Base-by-base conservation (phyloP, 2,797 vertebrate genomes). In the Hozukius guyotensis region DNA sequence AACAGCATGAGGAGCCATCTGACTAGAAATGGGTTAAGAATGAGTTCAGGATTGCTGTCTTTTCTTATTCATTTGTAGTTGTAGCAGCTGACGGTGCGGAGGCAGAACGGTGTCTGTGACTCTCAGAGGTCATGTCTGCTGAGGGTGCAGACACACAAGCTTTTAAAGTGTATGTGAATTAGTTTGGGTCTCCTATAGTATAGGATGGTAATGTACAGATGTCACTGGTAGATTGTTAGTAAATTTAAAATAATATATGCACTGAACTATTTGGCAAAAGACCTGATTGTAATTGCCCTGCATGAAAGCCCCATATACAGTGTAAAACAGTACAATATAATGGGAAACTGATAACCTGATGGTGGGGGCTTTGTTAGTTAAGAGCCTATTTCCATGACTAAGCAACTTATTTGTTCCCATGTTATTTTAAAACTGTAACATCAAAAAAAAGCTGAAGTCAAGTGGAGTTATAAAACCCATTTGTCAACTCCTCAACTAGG, bases 41-140 rank as follows among this genome's bases (percentile, higher is more conserved):
- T 2, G 46, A 49, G 55, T 34, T 60, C 42, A 49, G 52, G 74
- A 72, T n/a, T 22, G 61, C 31, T 32, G 53, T 29, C 87, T 78
- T 88, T 94, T 93, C 84, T 69, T 82, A 91, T 93, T 90, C 83
- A 84, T 89, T 25, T 61, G 55, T 31, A 59, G 52, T 16, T 34
- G 76, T 36, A 29, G 82, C 67, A 36, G 64, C 74, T 74, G 62
- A 69, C 9, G 14, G 62, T 59, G 60, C 32, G 32, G 73, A 76
- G 53, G 68, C 14, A 84, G 78, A 81, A 32, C 55, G 18, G 34
- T 80, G 86, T 83, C 82, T 89, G 85, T 68, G 55, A 32, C 34
- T 62, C 87, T 76, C 83, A 66, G 18, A 60, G 46, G 69, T 75
- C 32, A 16, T 29, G 75, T 80, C 80, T 87, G 32, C 32, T 18